Evolutionary conservation across 2,797 vertebrate species (phyloP), one percentile per base, ranked within the genome.

Genomic region (Linurgus olivaceus): DNA sequence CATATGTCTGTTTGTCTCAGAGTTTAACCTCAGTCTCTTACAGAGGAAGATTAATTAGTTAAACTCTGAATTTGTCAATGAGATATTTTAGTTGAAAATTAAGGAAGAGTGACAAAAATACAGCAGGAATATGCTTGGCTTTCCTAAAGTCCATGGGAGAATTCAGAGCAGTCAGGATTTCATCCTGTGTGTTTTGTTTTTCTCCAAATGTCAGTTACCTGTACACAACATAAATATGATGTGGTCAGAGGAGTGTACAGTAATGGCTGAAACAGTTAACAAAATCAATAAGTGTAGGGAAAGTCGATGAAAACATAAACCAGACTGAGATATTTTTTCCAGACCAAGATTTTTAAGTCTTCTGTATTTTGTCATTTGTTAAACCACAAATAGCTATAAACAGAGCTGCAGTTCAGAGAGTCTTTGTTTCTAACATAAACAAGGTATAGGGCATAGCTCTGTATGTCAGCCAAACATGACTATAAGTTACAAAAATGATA

Each of bases 301-400:
- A 94, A 96, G 88, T 63, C 96, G 95, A 95, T 85, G 95, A 96
- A 96, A 98, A 97, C 90, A 97, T 94, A 97, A 98, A 97, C 96
- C 97, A 98, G 97, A 96, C 95, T 93, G 89, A 97, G 96, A 88
- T 75, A 88, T 79, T 97, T 97, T 97, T 97, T 96, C 96, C 97
- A 97, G 97, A 94, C 93, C 84, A 88, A 97, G 83, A 97, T 97
- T 96, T 98, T 98, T 96, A 96, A 95, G 97, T 94, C 96, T 97
- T 97, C 96, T 98, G 97, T 97, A 97, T 98, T 98, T 97, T 98
- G 94, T 98, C 97, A 98, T 97, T 97, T 97, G 96, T 96, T 97
- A 97, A 97, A 97, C 95, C 93, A 96, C 94, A 97, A 98, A 97
- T 95, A 96, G 94, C 71, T 96, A 94, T 95, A 97, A 95, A 96